Evolutionary conservation across 2,113 vertebrate genomes (phyloP), one percentile per base, ranked within the genome.

Genomic region (Percina caprodes): DNA sequence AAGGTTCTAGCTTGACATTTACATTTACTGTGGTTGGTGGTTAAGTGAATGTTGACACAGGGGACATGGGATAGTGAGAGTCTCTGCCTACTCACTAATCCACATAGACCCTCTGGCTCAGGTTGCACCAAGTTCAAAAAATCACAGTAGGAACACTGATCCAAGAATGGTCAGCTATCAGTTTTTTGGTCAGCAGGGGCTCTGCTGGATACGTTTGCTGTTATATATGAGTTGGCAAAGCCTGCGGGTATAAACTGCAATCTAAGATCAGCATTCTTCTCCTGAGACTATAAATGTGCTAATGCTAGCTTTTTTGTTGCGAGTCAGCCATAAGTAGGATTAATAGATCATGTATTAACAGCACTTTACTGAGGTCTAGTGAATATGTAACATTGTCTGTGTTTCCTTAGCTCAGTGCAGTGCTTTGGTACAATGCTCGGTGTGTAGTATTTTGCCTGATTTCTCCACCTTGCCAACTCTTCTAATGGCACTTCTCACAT

Each of bases 291-390:
- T 82, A 39, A 84, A 86, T 75, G 15, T 80, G 69, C 62, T 70
- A 69, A 39, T 46, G 55, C 45, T 63, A 0, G 2, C 45, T 12
- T 68, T 90, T 85, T 83, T 52, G 23, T 69, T 66, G 80, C 14
- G 33, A 74, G 75, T 61, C 35, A 63, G 74, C 59, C 35, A 21
- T 77, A 76, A 60, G 78, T 46, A 70, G 84, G 70, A 83, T 83
- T 82, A 92, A 93, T 94, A 89, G 86, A 82, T 93, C 26, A 93
- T 66, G 16, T 86, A 94, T 93, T 93, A 93, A 89, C 87, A 62
- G 69, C 26, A 2, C 60, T 77, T 33, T 79, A 35, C 82, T 4
- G 75, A 65, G 60, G 60, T 70, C 69, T 48, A 78, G 91, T 94
- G 70, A 89, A 92, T 93, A 63, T 87, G 80, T 91, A 91, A 93